Percentiles rank a stretch among this genome's conserved stretches.
These are phyloP conservation scores for Petrocephalus zakoni DNA, from an alignment of 2,113 vertebrate genomes.

Conservation along the genomic window DNA sequence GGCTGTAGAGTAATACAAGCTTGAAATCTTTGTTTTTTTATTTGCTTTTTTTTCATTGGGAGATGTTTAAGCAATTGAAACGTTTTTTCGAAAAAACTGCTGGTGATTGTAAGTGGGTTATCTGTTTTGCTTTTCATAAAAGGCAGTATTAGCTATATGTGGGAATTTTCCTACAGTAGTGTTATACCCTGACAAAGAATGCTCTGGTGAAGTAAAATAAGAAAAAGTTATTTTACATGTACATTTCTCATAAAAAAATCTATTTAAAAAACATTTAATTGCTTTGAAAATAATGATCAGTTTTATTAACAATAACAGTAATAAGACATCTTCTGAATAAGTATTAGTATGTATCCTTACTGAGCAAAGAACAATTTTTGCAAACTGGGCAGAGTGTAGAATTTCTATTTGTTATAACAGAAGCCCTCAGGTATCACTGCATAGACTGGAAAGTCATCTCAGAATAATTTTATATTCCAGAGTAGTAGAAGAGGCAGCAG, in stretches of 20 bases:
- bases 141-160: not conserved
- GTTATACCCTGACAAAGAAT: not conserved
- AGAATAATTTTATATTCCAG: not conserved
- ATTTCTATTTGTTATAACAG: not conserved
- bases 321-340: not conserved
- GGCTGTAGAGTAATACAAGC: constrained; percentile 64
- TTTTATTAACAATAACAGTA: not conserved
- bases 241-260: not conserved
- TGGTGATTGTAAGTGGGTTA: not conserved
- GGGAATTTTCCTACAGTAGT: not conserved
- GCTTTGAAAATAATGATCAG: not conserved
- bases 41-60: not conserved
- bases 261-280: not conserved
- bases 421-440: not conserved
- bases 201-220: not conserved
- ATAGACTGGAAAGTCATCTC: not conserved
- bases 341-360: not conserved
- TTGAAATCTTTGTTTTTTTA: constrained; percentile 12
- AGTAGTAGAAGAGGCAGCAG: not conserved
- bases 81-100: not conserved
- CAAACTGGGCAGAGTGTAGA: not conserved
- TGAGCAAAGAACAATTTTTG: not conserved
- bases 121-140: not conserved
- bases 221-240: constrained; percentile 1
- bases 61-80: not conserved